Base-by-base conservation (phyloP, 1,140 invertebrate species). In the Drosophila triauraria region DNA sequence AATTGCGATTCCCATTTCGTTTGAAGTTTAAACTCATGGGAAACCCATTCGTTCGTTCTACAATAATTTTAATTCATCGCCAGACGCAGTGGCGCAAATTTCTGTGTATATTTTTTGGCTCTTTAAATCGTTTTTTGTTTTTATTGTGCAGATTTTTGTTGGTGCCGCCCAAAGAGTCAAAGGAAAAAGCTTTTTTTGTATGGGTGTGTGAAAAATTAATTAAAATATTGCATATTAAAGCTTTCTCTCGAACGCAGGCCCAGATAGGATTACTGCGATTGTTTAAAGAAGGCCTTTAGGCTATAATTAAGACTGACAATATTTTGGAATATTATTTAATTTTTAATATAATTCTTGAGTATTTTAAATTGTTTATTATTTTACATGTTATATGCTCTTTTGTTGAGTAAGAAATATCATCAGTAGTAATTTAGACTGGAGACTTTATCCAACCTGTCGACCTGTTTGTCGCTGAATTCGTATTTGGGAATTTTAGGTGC, bases 221-320 rank as follows among this genome's bases (percentile, higher is more conserved):
- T 83, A 87, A 86, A 86, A 88, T 83, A 80, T 83, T 53, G 43
- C 59, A 75, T 60, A 88, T 83, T 82, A 72, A 83, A 69, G 75
- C 56, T 57, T 32, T 32, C 4, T 12, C 17, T 58, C 32, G 2
- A 27, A 32, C 47, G 23, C 15, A 43, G 27, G 2, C 23, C 12
- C 32, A 23, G 38, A 23, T 15, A 17, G 64, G 43, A 64, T 64
- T 64, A 48, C 44, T 17, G 35, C 47, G 17, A 17, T 46, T 69
- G 35, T 15, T 46, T 69, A 38, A 40, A 47, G 50, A 32, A 47
- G 10, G 43, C 1, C 42, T 69, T 69, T 6, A 35, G 40, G n/a
- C 10, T 44, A 38, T 46, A 53, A 44, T 64, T 42, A 64, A 65
- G 13, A 17, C 10, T 44, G 27, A 17, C 7, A 13, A 61, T 61